Evolutionary conservation across 1,140 invertebrate species (phyloP).

Genomic region (Aphidius gifuensis): DNA sequence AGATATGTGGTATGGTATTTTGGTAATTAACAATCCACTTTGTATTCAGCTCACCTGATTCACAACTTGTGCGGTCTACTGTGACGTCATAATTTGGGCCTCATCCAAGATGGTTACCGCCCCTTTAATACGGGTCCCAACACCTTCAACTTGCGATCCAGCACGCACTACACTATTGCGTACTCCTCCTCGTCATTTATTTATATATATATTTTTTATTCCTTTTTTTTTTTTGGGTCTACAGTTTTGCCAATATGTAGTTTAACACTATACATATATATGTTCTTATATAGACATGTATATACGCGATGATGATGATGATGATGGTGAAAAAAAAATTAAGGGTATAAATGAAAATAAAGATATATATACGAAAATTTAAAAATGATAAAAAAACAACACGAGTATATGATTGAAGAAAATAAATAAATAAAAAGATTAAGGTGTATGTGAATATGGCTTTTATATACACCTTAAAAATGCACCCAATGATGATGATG

Average conservation of each 20-base stretch:
- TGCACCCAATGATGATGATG: conserved; percentile 12
- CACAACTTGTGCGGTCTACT: conserved; percentile 52
- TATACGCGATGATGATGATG: too few species aligned
- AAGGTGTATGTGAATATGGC: background rate
- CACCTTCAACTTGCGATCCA: conserved; percentile 46
- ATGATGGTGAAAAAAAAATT: too few species aligned
- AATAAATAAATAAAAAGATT: conserved; percentile 4
- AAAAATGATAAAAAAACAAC: background rate
- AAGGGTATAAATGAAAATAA: conserved; percentile 9
- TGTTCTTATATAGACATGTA: too few species aligned
- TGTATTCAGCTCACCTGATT: conserved; percentile 53
- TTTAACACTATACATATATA: conserved; percentile 9
- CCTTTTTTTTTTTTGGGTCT: background rate
- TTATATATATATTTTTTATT: conserved; percentile 12
- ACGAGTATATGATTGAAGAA: background rate
- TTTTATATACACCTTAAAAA: conserved; percentile 11
- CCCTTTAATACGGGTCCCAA: conserved; percentile 53
- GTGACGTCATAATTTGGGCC: conserved; percentile 57
- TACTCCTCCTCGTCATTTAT: background rate
- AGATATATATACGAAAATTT: background rate
- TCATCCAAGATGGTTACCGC: conserved; percentile 51
- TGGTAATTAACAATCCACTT: conserved; percentile 53
- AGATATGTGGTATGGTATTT: background rate
- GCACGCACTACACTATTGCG: conserved; percentile 40
- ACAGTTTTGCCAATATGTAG: conserved; percentile 16